Base-by-base conservation (phyloP, 1,140 invertebrate genomes). In the Samia ricini region DNA sequence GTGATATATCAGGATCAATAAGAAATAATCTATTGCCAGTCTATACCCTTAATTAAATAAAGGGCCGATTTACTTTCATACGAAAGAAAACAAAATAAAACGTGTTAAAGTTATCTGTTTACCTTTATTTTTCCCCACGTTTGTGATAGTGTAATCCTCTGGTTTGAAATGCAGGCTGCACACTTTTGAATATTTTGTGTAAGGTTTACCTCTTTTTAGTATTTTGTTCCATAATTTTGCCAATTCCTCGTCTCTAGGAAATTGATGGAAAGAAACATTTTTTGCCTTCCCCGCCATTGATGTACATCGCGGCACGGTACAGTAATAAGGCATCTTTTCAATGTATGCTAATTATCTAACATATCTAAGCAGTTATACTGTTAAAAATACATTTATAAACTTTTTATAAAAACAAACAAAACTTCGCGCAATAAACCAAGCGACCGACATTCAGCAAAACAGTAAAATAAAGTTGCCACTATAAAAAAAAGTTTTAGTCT, bases 121-220 rank as follows among this genome's bases (percentile, higher is more conserved):
- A 91, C 85, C 87, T 80, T 88, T 88, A 71, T 89, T 88, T 79
- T 87, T 88, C 56, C 85, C 82, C 7, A 81, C 81, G 61, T 82
- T 88, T 7, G 86, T 89, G 61, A 89, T 83, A 5, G 85, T 91
- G 60, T 90, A 91, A 67, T 91, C 88, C 36, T 87, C 81, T 5
- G 86, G 72, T 59, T 72, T 91, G 24, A 91, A 91, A 66, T 91
- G 89, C 60, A 89, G 71, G 60, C 88, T 90, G 63, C 89, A 91
- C 2, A 91, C 89, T 87, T 91, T 91, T 10, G 89, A 91, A 68
- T 91, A 91, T 62, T 90, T 91, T 6, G 88, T 91, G 52, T 89
- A 87, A 4, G 89, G 89, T 66, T 91, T 91, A 10, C 87, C 85
- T 63, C 88, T 69, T 70, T 89, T 90, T 0, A 90, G 63, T 59